Evolutionary conservation across 2,797 vertebrate genomes (phyloP).

Genomic region (Peromyscus attwateri): DNA sequence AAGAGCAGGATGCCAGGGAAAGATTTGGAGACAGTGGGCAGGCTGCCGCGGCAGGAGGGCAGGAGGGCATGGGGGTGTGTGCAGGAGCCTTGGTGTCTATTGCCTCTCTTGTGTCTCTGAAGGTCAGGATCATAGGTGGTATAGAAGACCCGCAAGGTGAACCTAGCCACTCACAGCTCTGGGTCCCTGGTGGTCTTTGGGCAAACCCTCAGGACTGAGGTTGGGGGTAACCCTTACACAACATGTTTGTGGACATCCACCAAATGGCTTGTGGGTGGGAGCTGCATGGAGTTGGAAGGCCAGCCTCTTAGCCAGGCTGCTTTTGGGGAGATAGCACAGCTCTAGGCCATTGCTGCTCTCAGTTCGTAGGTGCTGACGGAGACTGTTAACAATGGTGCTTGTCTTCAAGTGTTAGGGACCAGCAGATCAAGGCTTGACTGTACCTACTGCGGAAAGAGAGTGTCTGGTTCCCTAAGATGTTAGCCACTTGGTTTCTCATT

Average conservation of each 20-base stretch:
- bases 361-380: background rate
- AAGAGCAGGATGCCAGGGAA: slow-evolving; percentile 25
- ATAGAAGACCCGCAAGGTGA: rapidly evolving
- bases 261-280: background rate
- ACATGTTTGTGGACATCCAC: background rate
- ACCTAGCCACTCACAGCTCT: background rate
- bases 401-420: background rate
- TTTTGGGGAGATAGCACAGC: background rate
- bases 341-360: background rate
- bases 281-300: rapidly evolving
- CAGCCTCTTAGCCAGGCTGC: background rate
- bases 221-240: background rate
- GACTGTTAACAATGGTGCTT: background rate
- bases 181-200: rapidly evolving
- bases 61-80: background rate
- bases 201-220: background rate
- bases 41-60: background rate
- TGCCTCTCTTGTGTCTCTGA: background rate
- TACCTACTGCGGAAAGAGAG: background rate
- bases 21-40: background rate
- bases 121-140: rapidly evolving
- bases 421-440: background rate
- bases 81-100: background rate
- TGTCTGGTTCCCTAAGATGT: background rate
- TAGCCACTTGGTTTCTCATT: background rate